Conservation (phyloP, 2,797 vertebrate species). For the Esox masquinongy region DNA sequence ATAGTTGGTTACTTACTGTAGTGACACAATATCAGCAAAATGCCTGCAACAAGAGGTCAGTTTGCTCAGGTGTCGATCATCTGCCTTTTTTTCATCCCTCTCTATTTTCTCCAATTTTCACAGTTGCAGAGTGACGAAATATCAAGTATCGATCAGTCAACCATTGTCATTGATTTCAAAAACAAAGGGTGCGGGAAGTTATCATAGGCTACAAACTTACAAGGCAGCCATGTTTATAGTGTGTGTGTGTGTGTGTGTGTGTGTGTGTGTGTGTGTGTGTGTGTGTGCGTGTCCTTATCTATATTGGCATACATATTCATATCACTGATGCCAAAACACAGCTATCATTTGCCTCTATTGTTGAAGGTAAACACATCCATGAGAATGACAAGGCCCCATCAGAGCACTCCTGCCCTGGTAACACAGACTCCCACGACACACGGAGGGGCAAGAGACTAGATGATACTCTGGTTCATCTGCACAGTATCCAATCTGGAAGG, state of each 20-base stretch:
- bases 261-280: too few species aligned
- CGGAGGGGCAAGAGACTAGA: slow-evolving; percentile 23
- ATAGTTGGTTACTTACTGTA: too few species aligned
- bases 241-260: neutral
- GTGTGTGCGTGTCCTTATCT: too few species aligned
- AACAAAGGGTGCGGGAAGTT: neutral
- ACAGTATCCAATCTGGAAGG: slow-evolving; percentile 20
- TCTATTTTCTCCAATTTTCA: too few species aligned
- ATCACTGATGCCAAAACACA: slow-evolving; percentile 2
- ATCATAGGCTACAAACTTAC: neutral
- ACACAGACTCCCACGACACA: slow-evolving; percentile 12
- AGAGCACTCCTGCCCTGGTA: slow-evolving; percentile 18
- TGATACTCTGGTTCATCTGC: slow-evolving; percentile 28
- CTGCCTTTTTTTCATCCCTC: too few species aligned
- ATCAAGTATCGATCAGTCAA: neutral
- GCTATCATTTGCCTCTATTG: slow-evolving; percentile 24
- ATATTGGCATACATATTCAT: neutral
- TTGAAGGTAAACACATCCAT: neutral
- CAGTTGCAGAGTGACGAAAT: neutral
- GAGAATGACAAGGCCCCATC: slow-evolving; percentile 29
- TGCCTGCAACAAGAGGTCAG: too few species aligned
- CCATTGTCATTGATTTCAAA: neutral
- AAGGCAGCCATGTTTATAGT: neutral
- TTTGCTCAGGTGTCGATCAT: too few species aligned
- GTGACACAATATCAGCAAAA: too few species aligned